A percentile compares a stretch with the other conserved stretches of the same genome.
Evolutionary conservation across 1,140 invertebrate species (phyloP).

Genomic region (Sycophaga agraensis): DNA sequence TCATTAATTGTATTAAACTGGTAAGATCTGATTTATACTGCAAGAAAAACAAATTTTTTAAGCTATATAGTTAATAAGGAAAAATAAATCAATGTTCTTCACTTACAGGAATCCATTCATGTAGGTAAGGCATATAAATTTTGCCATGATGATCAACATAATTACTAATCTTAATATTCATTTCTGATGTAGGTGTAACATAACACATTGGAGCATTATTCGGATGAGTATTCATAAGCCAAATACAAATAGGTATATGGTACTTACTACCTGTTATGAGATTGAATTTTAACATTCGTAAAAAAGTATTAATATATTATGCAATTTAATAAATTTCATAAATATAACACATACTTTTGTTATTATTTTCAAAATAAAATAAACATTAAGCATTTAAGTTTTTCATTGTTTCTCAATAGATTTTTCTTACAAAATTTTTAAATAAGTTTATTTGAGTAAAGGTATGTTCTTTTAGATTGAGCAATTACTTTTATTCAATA

Average conservation of each 20-base stretch:
- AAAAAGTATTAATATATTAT: no score
- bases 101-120: slow-evolving; percentile 89
- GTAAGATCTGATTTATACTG: slow-evolving; percentile 81
- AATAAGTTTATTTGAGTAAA: neutral
- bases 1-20: slow-evolving; percentile 88
- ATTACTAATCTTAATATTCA: slow-evolving; percentile 93
- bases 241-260: slow-evolving; percentile 96
- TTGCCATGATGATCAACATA: slow-evolving; percentile 95
- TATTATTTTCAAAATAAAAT: neutral
- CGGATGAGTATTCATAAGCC: slow-evolving; percentile 96
- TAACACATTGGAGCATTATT: slow-evolving; percentile 97
- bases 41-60: slow-evolving; percentile 19
- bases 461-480: neutral
- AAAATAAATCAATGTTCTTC: neutral
- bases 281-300: no score
- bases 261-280: slow-evolving; percentile 76
- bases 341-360: neutral
- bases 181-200: slow-evolving; percentile 92
- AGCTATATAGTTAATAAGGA: neutral
- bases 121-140: slow-evolving; percentile 94
- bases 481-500: no score
- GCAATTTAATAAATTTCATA: no score
- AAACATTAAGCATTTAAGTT: no score
- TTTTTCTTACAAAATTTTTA: no score
- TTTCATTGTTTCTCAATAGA: no score